Evolutionary conservation across 2,113 vertebrate species (phyloP), one percentile per base, ranked within the genome.

Genomic region (Brachyistius frenatus): DNA sequence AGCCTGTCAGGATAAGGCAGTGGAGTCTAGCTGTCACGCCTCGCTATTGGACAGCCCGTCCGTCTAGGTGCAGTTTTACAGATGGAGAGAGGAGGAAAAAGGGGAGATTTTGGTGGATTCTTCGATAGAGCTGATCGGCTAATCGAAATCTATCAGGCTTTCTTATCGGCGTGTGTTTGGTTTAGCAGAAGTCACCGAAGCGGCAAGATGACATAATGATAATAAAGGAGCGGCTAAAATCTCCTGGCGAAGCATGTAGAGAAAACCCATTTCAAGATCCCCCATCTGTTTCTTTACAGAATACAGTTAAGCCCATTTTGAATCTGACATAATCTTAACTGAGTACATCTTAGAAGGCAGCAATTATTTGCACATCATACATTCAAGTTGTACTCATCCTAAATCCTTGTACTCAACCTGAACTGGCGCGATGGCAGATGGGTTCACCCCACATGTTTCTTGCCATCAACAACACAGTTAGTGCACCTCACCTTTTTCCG

Each of bases 1-100:
- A 35, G 35, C 53, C 63, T 76, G 77, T 86, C 66, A 62, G 78
- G 56, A 72, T 61, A 66, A 84, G 16, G 57, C 53, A 23, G 72
- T 55, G 80, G 76, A 75, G 70, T 73, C 67, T 52, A 80, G 36
- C 55, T 31, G 83, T 74, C 74, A 60, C 39, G 31, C 3, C 36
- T 50, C 13, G 0, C 44, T 57, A 5, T 70, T 58, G 66, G 69
- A 76, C 70, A 39, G 32, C 44, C 23, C 5, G 53, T 78, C 41
- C 7, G 5, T 66, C 69, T 1, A 37, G 47, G 30, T 54, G 35
- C 47, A 73, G n/a, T 64, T 77, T 82, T 76, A 82, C 64, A 16
- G 57, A 56, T 53, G n/a, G 36, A 44, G 60, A 70, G 9, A 4
- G 46, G 54, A 58, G 39, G 23, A 30, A 66, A 33, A 66, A 33